A percentile compares a stretch with the other conserved stretches of the same genome.
Conservation (phyloP, 2,888 invertebrate species). For the Cotesia congregata region DNA sequence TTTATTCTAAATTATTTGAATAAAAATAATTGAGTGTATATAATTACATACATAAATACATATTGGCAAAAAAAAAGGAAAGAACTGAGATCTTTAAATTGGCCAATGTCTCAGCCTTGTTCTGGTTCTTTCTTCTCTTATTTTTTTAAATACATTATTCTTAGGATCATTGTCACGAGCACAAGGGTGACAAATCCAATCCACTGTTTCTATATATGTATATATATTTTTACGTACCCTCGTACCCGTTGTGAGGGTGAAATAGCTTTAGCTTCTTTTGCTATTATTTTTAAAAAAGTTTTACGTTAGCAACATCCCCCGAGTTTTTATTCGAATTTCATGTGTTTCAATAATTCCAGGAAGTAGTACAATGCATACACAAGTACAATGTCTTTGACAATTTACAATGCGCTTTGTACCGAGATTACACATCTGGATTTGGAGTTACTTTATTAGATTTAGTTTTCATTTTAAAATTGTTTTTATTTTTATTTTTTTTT, state of each 20-base stretch:
- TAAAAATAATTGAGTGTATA: not conserved
- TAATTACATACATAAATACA: not conserved
- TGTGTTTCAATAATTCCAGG: slow-evolving; percentile 1
- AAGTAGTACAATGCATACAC: not conserved
- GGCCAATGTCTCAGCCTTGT: slow-evolving; percentile 17
- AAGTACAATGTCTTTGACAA: slow-evolving; percentile 1
- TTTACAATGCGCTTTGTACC: not conserved
- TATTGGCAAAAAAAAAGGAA: not conserved
- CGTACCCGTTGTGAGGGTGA: not conserved
- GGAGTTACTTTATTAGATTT: not conserved
- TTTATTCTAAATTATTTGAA: too few species aligned
- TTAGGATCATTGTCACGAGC: slow-evolving; percentile 11
- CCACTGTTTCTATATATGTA: slow-evolving; percentile 4
- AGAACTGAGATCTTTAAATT: not conserved
- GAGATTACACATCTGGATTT: not conserved
- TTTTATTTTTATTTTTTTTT: not conserved
- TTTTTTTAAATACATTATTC: not conserved
- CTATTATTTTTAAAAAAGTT: not conserved
- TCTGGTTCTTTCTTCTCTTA: not conserved
- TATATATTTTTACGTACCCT: not conserved
- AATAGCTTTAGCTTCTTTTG: not conserved
- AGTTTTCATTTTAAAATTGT: not conserved
- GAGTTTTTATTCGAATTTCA: slow-evolving; percentile 14
- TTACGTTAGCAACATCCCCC: not conserved
- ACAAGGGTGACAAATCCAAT: slow-evolving; percentile 20